Evolutionary conservation across 2,797 vertebrate genomes (phyloP).

Genomic region (Glyptemys insculpta): DNA sequence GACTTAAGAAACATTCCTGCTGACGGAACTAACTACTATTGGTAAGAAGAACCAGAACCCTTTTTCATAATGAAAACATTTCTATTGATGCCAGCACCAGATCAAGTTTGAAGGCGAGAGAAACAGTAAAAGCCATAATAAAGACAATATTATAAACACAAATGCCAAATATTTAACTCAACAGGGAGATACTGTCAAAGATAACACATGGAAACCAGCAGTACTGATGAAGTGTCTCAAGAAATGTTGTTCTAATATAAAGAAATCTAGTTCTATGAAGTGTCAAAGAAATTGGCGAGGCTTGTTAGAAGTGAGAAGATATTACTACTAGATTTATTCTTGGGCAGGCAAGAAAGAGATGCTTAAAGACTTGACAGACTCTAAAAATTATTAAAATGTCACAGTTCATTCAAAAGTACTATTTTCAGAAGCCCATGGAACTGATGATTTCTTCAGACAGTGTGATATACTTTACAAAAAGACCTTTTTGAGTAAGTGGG

Average conservation of each 20-base stretch:
- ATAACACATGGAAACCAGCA: not conserved
- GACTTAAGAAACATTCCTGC: not conserved
- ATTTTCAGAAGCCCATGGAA: not conserved
- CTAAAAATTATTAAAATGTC: not conserved
- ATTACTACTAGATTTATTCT: not conserved
- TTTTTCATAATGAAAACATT: not conserved
- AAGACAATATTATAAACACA: not conserved
- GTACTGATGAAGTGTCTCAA: not conserved
- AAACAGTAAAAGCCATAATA: not conserved
- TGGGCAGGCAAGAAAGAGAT: not conserved
- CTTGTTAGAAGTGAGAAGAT: not conserved
- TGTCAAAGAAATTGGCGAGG: not conserved
- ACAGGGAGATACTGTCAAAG: not conserved
- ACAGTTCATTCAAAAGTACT: not conserved
- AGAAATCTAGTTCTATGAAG: not conserved
- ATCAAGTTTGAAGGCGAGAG: not conserved
- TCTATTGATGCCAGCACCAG: not conserved
- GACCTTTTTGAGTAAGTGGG: not conserved
- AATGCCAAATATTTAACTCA: not conserved
- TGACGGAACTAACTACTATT: not conserved
- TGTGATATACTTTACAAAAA: not conserved
- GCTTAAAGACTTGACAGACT: not conserved
- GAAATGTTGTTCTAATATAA: not conserved
- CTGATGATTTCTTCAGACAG: not conserved
- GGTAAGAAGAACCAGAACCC: not conserved